These are phyloP conservation scores for Nebria salina DNA, from an alignment of 2,888 invertebrate species.

Conservation along the genomic window DNA sequence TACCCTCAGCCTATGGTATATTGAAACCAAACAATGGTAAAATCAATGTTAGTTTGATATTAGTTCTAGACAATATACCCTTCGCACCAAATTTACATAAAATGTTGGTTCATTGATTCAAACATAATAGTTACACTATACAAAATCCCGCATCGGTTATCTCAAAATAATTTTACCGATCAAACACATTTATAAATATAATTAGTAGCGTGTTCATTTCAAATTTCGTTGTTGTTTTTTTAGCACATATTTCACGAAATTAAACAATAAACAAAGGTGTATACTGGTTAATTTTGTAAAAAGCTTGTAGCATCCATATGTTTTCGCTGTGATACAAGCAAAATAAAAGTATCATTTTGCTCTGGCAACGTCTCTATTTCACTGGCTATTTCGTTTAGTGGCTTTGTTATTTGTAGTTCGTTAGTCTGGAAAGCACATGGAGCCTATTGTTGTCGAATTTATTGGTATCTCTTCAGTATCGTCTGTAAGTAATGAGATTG, in stretches of 20 bases:
- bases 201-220: no score
- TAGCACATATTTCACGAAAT: not conserved
- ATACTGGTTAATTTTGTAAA: not conserved
- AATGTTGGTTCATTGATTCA: not conserved
- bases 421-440: conserved; percentile 9
- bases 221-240: no score
- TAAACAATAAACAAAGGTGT: not conserved
- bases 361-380: conserved; percentile 9
- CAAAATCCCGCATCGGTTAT: not conserved
- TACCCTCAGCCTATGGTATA: not conserved
- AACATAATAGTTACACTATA: not conserved
- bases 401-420: conserved; percentile 35
- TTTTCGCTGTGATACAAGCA: not conserved
- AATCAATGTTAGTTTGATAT: not conserved
- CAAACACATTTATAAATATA: not conserved
- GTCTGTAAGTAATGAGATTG: conserved; percentile 26
- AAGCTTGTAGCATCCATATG: not conserved
- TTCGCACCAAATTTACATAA: not conserved
- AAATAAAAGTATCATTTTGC: not conserved
- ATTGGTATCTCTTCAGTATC: conserved; percentile 14
- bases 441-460: conserved; percentile 28
- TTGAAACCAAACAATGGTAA: not conserved
- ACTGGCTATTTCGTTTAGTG: conserved; percentile 27
- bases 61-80: not conserved
- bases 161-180: not conserved